These are phyloP conservation scores for Ciconia boyciana DNA, from an alignment of 2,113 vertebrate species.

Conservation along the genomic window DNA sequence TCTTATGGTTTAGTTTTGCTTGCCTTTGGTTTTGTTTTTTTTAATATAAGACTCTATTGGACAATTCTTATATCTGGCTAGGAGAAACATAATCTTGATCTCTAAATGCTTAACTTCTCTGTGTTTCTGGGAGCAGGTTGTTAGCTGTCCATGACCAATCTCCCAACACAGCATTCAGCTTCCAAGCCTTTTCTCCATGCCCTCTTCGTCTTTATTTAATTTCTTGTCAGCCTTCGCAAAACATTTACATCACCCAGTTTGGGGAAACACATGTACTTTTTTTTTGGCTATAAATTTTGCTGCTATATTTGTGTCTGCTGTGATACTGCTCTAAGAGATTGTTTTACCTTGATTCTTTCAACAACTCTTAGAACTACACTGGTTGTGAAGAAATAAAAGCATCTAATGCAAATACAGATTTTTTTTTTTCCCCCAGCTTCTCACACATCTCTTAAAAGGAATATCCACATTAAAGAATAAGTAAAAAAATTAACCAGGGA, in stretches of 20 bases:
- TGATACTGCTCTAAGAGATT: background rate
- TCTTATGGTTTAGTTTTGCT: background rate
- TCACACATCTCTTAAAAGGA: background rate
- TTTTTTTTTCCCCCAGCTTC: background rate
- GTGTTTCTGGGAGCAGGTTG: background rate
- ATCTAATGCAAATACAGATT: background rate
- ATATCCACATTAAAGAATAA: background rate
- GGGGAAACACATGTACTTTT: background rate
- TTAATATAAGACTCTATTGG: background rate
- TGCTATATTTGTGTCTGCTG: background rate
- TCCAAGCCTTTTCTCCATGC: background rate
- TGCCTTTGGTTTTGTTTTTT: background rate
- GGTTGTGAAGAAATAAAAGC: background rate
- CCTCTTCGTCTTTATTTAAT: background rate
- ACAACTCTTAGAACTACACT: background rate
- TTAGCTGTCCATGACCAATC: background rate
- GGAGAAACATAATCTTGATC: too few relatives aligned
- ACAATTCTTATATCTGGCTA: background rate
- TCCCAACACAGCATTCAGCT: background rate
- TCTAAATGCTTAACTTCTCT: background rate
- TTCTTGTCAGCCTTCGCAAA: background rate
- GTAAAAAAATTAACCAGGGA: background rate
- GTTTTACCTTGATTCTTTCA: background rate
- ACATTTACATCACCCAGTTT: background rate
- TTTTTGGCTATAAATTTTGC: background rate